A percentile compares a stretch with the other conserved stretches of the same genome.
Conservation (phyloP, 2,113 vertebrate genomes). For the Arizona elegans region DNA sequence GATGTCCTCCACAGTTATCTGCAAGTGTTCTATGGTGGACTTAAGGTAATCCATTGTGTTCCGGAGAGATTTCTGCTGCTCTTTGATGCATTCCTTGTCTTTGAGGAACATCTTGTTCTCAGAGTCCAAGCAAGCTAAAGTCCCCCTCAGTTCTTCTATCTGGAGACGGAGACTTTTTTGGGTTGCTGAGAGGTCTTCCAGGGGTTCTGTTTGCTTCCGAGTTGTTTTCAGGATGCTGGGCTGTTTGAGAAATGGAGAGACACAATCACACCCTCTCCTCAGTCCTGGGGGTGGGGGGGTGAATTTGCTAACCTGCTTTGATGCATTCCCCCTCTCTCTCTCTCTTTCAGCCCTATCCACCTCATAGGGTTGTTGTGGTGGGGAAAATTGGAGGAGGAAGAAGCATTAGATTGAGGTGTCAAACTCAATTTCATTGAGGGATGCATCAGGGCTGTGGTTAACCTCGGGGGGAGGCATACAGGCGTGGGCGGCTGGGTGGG, state of each 20-base stretch:
- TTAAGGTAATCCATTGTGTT: background rate
- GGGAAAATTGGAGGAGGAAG: background rate
- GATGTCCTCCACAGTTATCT: slow-evolving; percentile 12
- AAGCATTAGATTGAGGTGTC: no score
- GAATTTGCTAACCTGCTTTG: background rate
- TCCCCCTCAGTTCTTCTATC: background rate
- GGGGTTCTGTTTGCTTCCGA: background rate
- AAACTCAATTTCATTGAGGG: no score
- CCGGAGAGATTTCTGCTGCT: background rate
- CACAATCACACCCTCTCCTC: background rate
- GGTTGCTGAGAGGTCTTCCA: background rate
- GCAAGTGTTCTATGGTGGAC: background rate
- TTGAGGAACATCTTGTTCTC: background rate
- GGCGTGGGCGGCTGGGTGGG: no score
- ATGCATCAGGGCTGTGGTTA: no score
- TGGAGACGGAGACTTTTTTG: background rate
- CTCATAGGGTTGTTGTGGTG: background rate
- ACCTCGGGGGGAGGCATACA: no score
- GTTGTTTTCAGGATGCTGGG: accelerated
- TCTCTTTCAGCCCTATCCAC: background rate
- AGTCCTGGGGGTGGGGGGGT: background rate
- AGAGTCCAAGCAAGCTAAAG: accelerated
- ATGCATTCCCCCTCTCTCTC: background rate
- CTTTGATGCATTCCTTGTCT: background rate
- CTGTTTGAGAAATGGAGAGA: background rate